Conservation (phyloP, 2,888 invertebrate genomes). For the Therioaphis trifolii region DNA sequence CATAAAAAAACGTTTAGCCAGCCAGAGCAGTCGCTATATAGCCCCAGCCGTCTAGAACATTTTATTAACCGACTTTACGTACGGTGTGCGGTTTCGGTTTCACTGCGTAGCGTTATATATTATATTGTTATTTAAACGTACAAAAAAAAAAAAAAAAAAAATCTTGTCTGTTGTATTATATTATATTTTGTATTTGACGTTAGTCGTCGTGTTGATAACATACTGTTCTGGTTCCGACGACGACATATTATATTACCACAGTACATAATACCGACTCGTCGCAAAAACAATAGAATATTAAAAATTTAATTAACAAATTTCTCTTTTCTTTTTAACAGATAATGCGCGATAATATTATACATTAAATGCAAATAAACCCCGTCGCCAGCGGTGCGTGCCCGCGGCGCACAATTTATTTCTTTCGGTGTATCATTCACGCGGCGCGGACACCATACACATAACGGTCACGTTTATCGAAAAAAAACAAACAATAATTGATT, state of each 20-base stretch:
- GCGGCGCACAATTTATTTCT: background rate
- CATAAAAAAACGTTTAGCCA: constrained; percentile 35
- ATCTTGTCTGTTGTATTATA: background rate
- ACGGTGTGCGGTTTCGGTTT: background rate
- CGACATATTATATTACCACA: background rate
- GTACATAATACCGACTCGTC: background rate
- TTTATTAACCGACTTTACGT: background rate
- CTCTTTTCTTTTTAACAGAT: constrained; percentile 36
- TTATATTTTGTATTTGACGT: background rate
- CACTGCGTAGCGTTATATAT: background rate
- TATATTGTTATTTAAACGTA: background rate
- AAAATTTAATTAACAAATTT: constrained; percentile 47
- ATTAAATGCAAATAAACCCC: constrained; percentile 19
- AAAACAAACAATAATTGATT: constrained; percentile 12
- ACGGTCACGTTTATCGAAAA: constrained; percentile 25
- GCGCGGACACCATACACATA: background rate
- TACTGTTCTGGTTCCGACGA: background rate
- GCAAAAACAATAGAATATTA: constrained; percentile 35
- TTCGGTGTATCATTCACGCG: too few relatives aligned
- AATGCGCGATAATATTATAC: constrained; percentile 11
- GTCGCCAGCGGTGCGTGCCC: background rate
- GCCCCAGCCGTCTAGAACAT: background rate
- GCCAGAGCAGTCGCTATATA: background rate
- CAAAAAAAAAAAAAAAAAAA: background rate
- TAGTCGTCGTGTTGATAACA: background rate